phyloP scores from a whole-genome alignment of 2,888 invertebrate species.

The Temnothorax unifasciatus region DNA sequence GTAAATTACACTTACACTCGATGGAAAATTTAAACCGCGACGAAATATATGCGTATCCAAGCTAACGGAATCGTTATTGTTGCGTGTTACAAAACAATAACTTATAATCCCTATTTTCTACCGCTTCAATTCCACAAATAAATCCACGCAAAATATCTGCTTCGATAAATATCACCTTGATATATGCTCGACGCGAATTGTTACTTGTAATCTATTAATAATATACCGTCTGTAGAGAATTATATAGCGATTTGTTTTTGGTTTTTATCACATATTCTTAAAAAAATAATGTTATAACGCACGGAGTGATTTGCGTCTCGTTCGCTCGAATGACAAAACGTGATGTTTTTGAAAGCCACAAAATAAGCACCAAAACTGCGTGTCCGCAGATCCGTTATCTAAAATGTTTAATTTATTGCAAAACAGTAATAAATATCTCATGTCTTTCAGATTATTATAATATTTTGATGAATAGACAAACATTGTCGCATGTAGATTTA shows the following conservation, averaged over 20 bases:
- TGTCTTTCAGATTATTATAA: background rate
- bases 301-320: background rate
- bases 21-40: background rate
- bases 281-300: background rate
- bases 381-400: background rate
- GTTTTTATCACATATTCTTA: background rate
- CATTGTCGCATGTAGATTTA: background rate
- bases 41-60: background rate
- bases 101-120: background rate
- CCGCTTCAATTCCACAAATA: background rate
- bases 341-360: background rate
- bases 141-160: background rate
- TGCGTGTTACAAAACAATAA: background rate
- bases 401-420: conserved; percentile 7
- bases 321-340: background rate
- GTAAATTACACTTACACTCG: background rate
- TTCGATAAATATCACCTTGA: background rate
- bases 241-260: background rate
- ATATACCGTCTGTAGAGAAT: background rate
- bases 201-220: background rate
- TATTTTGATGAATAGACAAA: background rate
- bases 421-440: background rate
- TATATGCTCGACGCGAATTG: background rate
- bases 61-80: background rate
- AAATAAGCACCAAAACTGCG: background rate